Base-by-base conservation (phyloP, 64 coral and sea anemone genomes). In the Stichodactyla mertensii region DNA sequence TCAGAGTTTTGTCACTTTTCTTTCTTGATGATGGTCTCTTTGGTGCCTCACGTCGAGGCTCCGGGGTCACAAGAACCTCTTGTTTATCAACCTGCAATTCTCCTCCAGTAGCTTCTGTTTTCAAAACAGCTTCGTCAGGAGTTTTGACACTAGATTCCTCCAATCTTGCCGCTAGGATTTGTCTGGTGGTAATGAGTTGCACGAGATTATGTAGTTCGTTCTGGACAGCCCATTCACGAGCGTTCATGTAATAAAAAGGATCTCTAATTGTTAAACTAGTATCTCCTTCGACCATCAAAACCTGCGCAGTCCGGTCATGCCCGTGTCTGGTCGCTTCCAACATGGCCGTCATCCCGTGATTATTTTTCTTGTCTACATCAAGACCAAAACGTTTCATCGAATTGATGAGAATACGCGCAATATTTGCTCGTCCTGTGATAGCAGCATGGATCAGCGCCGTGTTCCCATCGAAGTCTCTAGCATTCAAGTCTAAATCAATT, bases 301-400 rank as follows among this genome's bases (percentile, higher is more conserved):
- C 79, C 58, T 85, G 18, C 6, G 87, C 91, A 57, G 84, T 89
- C 18, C 18, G 7, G 52, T 87, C 91, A 14, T 89, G 87, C 4
- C 90, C 91, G 10, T 69, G 64, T 85, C 88, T 86, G 19, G 84
- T 83, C 56, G 94, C 94, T 51, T 86, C 87, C 53, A 96, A 24
- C 79, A 92, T 87, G 10, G 94, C 71, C 20, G 91, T 96, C 90
- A 96, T 92, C 6, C 94, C 94, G 12, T 79, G 80, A 7, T 59
- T 57, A 69, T 96, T 96, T 59, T 89, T 87, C 67, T 89, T 89
- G 80, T 96, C 94, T 7, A 92, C 78, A 53, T 90, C 91, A 19
- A 96, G 77, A 79, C 94, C 91, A 92, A 96, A 96, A 18, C 94
- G 82, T 56, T 90, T 96, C 52, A 96, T 86, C 9, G 84, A 91